These are phyloP conservation scores for Brachypodius melanocephalos DNA, from an alignment of 2,113 vertebrate species.

Conservation along the genomic window DNA sequence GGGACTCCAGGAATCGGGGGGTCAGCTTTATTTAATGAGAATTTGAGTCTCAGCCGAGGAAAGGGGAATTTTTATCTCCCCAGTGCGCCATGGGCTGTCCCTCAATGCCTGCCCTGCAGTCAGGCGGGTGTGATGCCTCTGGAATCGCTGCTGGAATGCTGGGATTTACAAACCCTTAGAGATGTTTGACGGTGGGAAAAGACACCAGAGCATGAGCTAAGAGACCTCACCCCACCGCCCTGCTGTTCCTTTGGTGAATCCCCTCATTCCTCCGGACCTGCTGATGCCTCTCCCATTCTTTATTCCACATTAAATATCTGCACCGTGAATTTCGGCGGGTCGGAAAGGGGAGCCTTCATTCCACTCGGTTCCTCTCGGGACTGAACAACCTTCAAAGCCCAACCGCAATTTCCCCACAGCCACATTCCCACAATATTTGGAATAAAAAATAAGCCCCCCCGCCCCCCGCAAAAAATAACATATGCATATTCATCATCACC, in stretches of 20 bases:
- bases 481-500: background rate
- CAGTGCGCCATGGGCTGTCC: background rate
- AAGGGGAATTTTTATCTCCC: background rate
- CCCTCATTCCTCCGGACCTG: background rate
- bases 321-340: background rate
- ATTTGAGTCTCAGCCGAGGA: background rate
- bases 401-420: background rate
- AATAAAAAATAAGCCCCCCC: background rate
- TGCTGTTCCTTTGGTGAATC: background rate
- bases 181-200: background rate
- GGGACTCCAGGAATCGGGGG: background rate
- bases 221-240: background rate
- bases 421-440: background rate
- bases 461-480: background rate
- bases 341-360: fast-evolving
- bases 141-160: background rate
- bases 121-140: background rate
- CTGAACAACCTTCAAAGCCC: background rate
- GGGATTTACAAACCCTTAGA: background rate
- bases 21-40: background rate
- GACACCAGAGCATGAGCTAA: background rate
- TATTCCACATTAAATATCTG: background rate
- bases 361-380: too few relatives aligned
- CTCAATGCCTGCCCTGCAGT: background rate
- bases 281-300: background rate